phyloP scores from a whole-genome alignment of 2,113 vertebrate genomes.

The Muntiacus muntjak region DNA sequence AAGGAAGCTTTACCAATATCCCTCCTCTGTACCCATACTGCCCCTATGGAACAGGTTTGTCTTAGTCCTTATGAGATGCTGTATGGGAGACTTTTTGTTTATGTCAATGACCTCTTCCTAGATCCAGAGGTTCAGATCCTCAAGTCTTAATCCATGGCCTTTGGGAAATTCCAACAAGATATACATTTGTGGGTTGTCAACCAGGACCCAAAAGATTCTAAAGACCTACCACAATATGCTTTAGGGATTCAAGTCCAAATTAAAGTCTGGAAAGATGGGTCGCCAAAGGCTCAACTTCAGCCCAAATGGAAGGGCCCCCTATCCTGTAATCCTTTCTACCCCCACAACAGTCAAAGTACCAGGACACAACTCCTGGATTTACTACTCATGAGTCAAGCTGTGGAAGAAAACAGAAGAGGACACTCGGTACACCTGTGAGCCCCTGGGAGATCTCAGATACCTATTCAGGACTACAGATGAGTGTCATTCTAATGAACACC shows the following conservation, averaged over 20 bases:
- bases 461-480: background rate
- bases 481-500: background rate
- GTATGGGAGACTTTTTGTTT: background rate
- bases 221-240: background rate
- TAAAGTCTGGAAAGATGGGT: background rate
- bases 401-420: background rate
- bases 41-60: background rate
- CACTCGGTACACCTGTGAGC: background rate
- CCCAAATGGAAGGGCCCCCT: background rate
- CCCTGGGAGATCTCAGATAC: background rate
- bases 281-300: background rate
- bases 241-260: background rate
- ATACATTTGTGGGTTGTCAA: background rate
- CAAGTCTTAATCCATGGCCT: background rate
- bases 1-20: background rate
- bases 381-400: background rate
- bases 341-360: background rate
- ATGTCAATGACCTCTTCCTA: background rate
- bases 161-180: background rate
- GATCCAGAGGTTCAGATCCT: background rate
- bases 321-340: background rate
- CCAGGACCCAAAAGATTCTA: background rate
- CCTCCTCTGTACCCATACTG: background rate
- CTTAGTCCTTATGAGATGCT: background rate
- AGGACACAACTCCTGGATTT: background rate